Percentiles rank a stretch among this genome's conserved stretches.
phyloP scores from a whole-genome alignment of 2,888 invertebrate species.

The Lamellibrachia columna region DNA sequence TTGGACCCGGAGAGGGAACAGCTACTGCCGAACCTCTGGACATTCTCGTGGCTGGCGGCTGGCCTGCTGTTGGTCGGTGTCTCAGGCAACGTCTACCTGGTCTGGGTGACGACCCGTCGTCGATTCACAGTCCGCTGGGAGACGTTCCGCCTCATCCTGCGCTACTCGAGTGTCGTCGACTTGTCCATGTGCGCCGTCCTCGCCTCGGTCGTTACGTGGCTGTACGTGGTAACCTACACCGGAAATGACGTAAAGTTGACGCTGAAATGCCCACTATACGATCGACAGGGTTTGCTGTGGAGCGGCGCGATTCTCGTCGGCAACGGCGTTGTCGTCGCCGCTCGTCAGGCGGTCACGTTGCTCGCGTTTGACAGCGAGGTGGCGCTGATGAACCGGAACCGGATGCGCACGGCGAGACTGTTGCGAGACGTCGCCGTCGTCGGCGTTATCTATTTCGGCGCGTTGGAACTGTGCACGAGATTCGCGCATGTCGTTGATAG shows the following conservation, averaged over 20 bases:
- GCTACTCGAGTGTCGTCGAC: background rate
- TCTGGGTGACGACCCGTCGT: background rate
- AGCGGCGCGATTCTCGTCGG: background rate
- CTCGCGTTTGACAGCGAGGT: background rate
- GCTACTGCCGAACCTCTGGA: background rate
- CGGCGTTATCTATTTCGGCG: background rate
- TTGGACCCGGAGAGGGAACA: background rate
- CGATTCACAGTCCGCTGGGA: background rate
- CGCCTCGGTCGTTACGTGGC: background rate
- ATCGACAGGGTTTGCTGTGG: background rate
- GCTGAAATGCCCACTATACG: background rate
- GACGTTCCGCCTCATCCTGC: background rate
- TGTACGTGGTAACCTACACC: background rate
- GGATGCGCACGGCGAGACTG: background rate
- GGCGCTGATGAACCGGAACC: background rate
- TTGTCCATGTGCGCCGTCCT: background rate
- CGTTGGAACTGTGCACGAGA: background rate
- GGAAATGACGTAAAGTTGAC: background rate
- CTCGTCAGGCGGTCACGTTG: background rate
- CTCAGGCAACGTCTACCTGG: background rate
- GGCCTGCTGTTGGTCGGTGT: background rate
- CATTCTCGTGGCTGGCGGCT: background rate
- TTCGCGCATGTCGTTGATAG: background rate
- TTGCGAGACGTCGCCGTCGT: background rate
- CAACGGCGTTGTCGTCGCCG: background rate